These are phyloP conservation scores for Teinopalpus imperialis DNA, from an alignment of 2,888 invertebrate species.

Conservation along the genomic window DNA sequence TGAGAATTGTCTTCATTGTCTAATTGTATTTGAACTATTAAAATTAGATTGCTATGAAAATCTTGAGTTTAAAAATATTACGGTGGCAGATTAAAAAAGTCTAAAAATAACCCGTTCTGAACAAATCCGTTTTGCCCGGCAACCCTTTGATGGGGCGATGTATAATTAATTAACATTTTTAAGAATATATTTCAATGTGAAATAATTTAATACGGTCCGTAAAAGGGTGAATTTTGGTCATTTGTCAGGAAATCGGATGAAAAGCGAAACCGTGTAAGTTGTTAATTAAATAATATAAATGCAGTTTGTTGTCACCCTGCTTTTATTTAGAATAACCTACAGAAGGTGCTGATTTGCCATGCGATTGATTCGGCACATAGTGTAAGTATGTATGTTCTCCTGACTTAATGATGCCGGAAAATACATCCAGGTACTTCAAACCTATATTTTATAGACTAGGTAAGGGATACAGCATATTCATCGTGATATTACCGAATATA, in stretches of 20 bases:
- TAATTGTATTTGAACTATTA: too few species aligned
- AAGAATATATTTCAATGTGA: constrained; percentile 67
- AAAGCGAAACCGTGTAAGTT: constrained; percentile 55
- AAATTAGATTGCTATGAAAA: background rate
- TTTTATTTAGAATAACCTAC: too few species aligned
- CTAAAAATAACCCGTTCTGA: constrained; percentile 9
- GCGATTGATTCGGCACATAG: too few species aligned
- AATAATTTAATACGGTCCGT: constrained; percentile 59
- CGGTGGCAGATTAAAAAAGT: background rate
- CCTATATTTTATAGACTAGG: too few species aligned
- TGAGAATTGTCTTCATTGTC: too few species aligned
- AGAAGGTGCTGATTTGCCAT: background rate
- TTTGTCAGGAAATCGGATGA: constrained; percentile 55
- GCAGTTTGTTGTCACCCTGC: constrained; percentile 27
- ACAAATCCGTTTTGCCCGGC: constrained; percentile 33
- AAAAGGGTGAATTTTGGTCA: constrained; percentile 72
- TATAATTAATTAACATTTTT: constrained; percentile 64
- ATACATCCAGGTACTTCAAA: too few species aligned
- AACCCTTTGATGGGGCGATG: constrained; percentile 46
- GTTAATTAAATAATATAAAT: constrained; percentile 40
- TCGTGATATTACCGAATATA: too few species aligned
- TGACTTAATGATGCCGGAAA: too few species aligned
- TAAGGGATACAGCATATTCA: too few species aligned
- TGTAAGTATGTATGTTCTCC: too few species aligned
- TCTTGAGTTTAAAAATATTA: background rate